Evolutionary conservation across 2,888 invertebrate species (phyloP), one percentile per base, ranked within the genome.

Genomic region (Neoaliturus tenellus): DNA sequence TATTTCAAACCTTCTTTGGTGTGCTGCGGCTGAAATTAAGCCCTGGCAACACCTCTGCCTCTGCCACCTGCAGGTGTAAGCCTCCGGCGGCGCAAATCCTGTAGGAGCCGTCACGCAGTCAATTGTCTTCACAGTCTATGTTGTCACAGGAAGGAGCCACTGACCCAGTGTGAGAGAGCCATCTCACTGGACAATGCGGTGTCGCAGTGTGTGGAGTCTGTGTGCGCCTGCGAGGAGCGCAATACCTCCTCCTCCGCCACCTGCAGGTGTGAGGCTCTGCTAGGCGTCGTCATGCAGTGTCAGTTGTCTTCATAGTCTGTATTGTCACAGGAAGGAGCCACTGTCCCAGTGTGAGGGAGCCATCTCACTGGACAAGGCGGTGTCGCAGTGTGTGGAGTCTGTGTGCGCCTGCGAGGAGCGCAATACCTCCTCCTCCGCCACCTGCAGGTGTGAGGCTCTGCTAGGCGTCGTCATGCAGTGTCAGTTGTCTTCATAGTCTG

Each of bases 391-490:
- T 89, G 89, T 96, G 84, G 96, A 96, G 90, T 94, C 94, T 62
- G 93, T 95, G 67, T 97, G 97, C 89, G 93, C 93, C 81, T 97
- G 97, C 88, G 90, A 95, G 0, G 92, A 93, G 51, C 87, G 86
- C 20, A 89, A 90, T 83, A 86, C 85, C 0, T 84, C 85, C 5
- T 86, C 87, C 23, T 85, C 85, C 33, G 90, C 92, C 25, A 90
- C 92, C 39, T 97, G 97, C 89, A 93, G 94, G 86, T 97, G 97
- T 88, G 91, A 92, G 62, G 92, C 94, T 4, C 90, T 97, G 82
- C 94, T 95, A 88, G 92, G 92, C 86, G 94, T 95, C 87, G 95
- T 95, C 1, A 94, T 94, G 0, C 94, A 96, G 87, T 97, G 97
- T 87, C 91, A 95, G 84, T n/a, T n/a, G n/a, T n/a, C n/a, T n/a